Conservation (phyloP, 2,888 invertebrate genomes). For the Agapostemon virescens region DNA sequence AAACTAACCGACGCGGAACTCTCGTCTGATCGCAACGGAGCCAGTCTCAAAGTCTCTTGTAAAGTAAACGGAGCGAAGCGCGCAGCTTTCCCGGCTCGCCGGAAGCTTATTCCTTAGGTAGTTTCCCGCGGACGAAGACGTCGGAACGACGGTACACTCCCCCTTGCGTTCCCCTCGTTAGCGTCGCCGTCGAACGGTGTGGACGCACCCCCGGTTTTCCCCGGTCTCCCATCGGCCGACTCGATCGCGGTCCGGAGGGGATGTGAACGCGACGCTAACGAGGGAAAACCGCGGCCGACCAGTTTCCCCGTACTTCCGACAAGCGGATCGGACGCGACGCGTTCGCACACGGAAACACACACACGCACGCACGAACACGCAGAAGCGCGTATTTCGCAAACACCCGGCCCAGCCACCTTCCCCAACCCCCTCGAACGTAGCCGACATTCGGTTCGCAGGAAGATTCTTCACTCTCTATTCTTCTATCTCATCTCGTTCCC, state of each 20-base stretch:
- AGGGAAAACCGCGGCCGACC: background rate
- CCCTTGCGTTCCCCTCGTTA: slow-evolving; percentile 18
- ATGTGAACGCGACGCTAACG: slow-evolving; percentile 7
- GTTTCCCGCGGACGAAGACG: slow-evolving; percentile 31
- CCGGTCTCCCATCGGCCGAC: background rate
- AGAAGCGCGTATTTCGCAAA: too few relatives aligned
- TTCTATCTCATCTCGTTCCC: slow-evolving; percentile 14
- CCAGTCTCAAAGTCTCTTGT: slow-evolving; percentile 60
- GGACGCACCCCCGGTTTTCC: too few relatives aligned
- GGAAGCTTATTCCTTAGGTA: slow-evolving; percentile 59
- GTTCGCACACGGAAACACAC: too few relatives aligned
- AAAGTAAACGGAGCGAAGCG: slow-evolving; percentile 29
- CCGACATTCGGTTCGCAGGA: slow-evolving; percentile 25
- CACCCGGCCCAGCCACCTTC: too few relatives aligned
- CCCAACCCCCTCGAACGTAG: background rate
- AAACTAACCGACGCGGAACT: slow-evolving; percentile 52
- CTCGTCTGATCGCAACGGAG: slow-evolving; percentile 61
- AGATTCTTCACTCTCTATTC: slow-evolving; percentile 14
- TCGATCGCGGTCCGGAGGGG: background rate
- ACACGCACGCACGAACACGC: too few relatives aligned
- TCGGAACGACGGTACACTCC: slow-evolving; percentile 29
- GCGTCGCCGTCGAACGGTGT: background rate
- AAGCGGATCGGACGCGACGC: slow-evolving; percentile 34
- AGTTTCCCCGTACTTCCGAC: slow-evolving; percentile 29
- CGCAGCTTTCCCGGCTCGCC: slow-evolving; percentile 34